Conservation (phyloP, 2,797 vertebrate species). For the Apogon hyalosoma region DNA sequence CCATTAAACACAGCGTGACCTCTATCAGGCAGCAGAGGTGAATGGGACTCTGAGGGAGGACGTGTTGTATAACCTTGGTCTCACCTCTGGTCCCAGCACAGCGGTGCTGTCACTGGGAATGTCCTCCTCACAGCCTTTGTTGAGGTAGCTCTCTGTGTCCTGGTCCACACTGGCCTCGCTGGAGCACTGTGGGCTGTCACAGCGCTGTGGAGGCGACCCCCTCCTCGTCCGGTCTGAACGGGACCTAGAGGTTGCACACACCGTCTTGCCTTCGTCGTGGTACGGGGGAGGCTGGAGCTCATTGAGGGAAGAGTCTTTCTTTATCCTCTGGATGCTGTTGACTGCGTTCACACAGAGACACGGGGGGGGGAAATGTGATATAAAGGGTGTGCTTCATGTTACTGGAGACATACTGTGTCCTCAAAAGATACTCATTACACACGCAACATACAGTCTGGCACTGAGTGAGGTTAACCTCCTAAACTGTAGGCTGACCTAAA, state of each 20-base stretch:
- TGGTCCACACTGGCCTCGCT: slow-evolving; percentile 92
- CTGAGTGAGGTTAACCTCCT: slow-evolving; percentile 21
- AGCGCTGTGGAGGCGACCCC: slow-evolving; percentile 83
- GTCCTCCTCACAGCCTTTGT: slow-evolving; percentile 95
- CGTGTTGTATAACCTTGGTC: neutral
- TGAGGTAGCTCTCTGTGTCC: slow-evolving; percentile 91
- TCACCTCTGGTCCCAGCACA: slow-evolving; percentile 93
- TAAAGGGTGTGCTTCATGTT: slow-evolving; percentile 11
- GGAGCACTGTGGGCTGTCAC: slow-evolving; percentile 86
- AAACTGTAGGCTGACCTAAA: slow-evolving; percentile 7
- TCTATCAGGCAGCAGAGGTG: neutral
- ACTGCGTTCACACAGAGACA: slow-evolving; percentile 76
- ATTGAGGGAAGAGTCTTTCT: slow-evolving; percentile 87
- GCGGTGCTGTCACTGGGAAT: slow-evolving; percentile 96
- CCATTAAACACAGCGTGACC: neutral
- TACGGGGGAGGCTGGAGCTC: slow-evolving; percentile 94
- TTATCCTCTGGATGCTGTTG: slow-evolving; percentile 92
- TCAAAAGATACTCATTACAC: slow-evolving; percentile 4
- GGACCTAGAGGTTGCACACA: slow-evolving; percentile 73
- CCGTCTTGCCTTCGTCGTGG: slow-evolving; percentile 86
- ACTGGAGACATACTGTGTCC: slow-evolving; percentile 20
- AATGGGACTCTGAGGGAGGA: slow-evolving; percentile 2
- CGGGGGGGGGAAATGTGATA: slow-evolving; percentile 35
- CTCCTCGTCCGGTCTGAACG: slow-evolving; percentile 85
- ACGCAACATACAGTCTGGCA: slow-evolving; percentile 8